Evolutionary conservation across 2,113 vertebrate genomes (phyloP).

Genomic region (Prietella phreatophila): DNA sequence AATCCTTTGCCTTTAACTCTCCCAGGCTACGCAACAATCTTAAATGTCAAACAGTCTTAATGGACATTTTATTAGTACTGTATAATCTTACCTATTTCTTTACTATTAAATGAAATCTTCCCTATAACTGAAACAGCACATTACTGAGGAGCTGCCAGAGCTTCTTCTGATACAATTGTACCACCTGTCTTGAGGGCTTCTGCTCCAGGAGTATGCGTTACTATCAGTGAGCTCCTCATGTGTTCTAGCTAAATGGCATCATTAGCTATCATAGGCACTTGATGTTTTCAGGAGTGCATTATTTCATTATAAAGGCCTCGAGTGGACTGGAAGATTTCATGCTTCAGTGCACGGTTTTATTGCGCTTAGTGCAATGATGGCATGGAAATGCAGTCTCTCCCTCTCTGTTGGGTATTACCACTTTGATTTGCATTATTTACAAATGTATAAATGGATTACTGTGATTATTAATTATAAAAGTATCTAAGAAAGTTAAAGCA

Average conservation of each 20-base stretch:
- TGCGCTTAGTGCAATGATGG: constrained; percentile 37
- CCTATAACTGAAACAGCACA: neutral
- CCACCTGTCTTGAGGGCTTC: constrained; percentile 23
- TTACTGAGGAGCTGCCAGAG: constrained; percentile 1
- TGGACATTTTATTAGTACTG: neutral
- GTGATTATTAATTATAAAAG: constrained; percentile 10
- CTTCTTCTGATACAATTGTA: neutral
- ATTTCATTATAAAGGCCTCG: constrained; percentile 54
- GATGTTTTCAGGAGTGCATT: constrained; percentile 58
- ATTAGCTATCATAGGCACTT: constrained; percentile 55
- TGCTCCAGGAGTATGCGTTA: constrained; percentile 37
- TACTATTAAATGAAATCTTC: neutral
- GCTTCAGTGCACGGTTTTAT: constrained; percentile 48
- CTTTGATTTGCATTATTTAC: constrained; percentile 25
- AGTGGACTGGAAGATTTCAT: constrained; percentile 49
- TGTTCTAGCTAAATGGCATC: constrained; percentile 50
- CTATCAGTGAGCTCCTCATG: constrained; percentile 49
- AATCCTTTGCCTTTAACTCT: constrained; percentile 15
- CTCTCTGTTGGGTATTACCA: constrained; percentile 31
- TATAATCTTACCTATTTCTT: neutral
- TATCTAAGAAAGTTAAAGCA: neutral
- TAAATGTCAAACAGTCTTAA: constrained; percentile 17
- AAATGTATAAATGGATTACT: constrained; percentile 4
- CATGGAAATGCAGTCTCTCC: constrained; percentile 31
- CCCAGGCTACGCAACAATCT: neutral